phyloP scores from a whole-genome alignment of 2,113 vertebrate species.

The Dicerorhinus sumatrensis region DNA sequence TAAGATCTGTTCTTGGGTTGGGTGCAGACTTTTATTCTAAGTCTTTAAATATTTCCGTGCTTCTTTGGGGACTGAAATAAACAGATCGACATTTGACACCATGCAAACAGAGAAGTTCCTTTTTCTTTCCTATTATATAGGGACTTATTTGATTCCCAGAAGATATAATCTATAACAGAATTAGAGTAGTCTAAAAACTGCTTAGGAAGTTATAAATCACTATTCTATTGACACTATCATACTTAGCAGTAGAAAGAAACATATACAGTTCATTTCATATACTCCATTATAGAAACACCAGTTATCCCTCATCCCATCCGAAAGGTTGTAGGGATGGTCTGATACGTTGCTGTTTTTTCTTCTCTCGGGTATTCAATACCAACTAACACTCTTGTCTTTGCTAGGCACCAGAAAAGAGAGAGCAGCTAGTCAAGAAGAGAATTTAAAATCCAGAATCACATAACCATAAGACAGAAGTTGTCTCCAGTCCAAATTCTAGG shows the following conservation, averaged over 20 bases:
- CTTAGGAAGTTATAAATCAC: neutral
- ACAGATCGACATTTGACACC: neutral
- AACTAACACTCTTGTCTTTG: neutral
- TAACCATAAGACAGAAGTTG: neutral
- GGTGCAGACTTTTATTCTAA: neutral
- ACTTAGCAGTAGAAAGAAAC: neutral
- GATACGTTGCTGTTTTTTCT: neutral
- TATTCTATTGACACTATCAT: neutral
- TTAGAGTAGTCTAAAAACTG: neutral
- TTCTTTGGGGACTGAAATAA: neutral
- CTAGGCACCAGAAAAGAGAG: neutral
- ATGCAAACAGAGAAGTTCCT: neutral
- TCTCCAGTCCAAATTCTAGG: neutral
- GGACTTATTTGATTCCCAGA: neutral
- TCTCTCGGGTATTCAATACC: neutral
- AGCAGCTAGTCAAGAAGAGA: neutral
- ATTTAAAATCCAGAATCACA: neutral
- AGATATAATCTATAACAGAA: slow-evolving; percentile 18
- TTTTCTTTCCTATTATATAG: neutral
- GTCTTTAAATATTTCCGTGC: neutral
- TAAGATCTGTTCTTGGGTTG: neutral
- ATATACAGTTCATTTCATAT: neutral
- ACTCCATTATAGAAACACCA: neutral
- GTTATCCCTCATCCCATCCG: neutral
- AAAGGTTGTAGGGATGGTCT: neutral